These are phyloP conservation scores for Staurois parvus DNA, from an alignment of 2,797 vertebrate species.

Conservation along the genomic window DNA sequence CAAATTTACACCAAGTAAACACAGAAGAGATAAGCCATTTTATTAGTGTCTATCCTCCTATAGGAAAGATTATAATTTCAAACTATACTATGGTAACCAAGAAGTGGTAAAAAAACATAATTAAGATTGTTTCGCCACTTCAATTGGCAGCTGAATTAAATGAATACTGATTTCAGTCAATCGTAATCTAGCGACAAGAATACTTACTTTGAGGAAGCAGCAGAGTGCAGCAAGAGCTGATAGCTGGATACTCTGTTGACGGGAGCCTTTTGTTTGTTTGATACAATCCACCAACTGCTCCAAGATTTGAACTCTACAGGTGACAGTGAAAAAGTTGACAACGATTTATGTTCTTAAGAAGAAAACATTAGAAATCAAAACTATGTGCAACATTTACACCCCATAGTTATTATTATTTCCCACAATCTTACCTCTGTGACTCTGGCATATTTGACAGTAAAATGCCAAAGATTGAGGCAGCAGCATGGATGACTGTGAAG, in stretches of 20 bases:
- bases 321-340: neutral
- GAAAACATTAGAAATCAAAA: too few species aligned
- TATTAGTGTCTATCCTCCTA: too few species aligned
- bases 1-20: too few species aligned
- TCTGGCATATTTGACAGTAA: slow-evolving; percentile 83
- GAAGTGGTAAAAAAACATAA: too few species aligned
- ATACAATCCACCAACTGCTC: slow-evolving; percentile 85
- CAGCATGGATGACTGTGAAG: slow-evolving; percentile 78
- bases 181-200: neutral
- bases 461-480: slow-evolving; percentile 84
- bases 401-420: neutral
- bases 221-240: slow-evolving; percentile 86
- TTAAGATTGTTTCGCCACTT: too few species aligned
- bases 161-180: neutral
- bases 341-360: neutral
- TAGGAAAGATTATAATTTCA: too few species aligned
- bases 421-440: slow-evolving; percentile 82
- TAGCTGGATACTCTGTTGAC: slow-evolving; percentile 85
- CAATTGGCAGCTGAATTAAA: neutral
- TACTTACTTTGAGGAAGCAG: slow-evolving; percentile 86
- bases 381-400: neutral
- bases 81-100: too few species aligned
- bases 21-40: too few species aligned
- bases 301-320: slow-evolving; percentile 81
- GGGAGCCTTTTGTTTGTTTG: slow-evolving; percentile 86